A percentile compares a stretch with the other conserved stretches of the same genome.
Conservation (phyloP, 1,140 invertebrate species). For the Penaeus vannamei region DNA sequence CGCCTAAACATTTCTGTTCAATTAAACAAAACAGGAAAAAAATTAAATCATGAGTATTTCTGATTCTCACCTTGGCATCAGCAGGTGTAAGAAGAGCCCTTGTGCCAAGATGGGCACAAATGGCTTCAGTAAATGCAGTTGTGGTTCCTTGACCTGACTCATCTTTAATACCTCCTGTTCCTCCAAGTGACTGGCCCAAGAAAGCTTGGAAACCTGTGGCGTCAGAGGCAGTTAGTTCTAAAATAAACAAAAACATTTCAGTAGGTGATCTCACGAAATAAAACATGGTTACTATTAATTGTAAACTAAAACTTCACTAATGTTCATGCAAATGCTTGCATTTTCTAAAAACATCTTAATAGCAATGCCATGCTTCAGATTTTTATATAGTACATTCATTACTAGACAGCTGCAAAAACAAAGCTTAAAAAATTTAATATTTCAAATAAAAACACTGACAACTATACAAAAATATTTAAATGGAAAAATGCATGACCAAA, state of each 20-base stretch:
- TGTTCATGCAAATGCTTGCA: neutral
- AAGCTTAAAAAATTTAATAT: no score
- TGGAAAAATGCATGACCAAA: no score
- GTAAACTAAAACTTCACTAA: neutral
- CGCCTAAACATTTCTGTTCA: neutral
- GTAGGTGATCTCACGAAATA: neutral
- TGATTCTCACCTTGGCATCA: constrained; percentile 35
- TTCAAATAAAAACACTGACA: no score
- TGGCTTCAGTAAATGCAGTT: constrained; percentile 51
- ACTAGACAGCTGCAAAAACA: no score
- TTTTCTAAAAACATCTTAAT: no score
- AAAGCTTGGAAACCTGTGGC: constrained; percentile 45
- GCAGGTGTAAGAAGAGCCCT: constrained; percentile 42
- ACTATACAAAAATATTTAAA: no score
- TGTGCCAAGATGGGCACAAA: constrained; percentile 53
- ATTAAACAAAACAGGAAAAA: neutral
- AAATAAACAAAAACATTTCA: constrained; percentile 5
- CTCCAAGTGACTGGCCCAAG: constrained; percentile 40
- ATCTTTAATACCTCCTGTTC: constrained; percentile 19
- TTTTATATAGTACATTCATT: no score
- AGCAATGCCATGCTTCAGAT: no score
- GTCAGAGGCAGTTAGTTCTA: neutral
- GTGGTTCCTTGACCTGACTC: constrained; percentile 7
- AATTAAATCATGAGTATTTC: no score
- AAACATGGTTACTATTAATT: neutral